phyloP scores from a whole-genome alignment of 2,797 vertebrate species.

The Pogonophryne albipinna region DNA sequence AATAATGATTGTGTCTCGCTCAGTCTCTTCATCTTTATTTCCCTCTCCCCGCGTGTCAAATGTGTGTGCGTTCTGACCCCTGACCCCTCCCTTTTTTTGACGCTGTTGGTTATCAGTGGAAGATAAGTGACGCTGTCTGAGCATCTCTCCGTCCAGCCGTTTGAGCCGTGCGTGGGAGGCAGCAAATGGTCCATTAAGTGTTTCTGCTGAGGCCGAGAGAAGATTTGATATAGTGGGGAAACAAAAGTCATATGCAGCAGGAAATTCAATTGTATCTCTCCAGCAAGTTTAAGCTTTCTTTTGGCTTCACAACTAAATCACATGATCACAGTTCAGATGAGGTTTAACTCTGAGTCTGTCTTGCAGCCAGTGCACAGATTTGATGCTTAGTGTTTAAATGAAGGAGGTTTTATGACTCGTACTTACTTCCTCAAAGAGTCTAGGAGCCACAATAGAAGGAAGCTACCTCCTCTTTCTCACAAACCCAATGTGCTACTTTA shows the following conservation, averaged over 20 bases:
- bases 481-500: constrained; percentile 53
- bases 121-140: constrained; percentile 62
- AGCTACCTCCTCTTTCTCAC: constrained; percentile 63
- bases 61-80: constrained; percentile 57
- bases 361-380: constrained; percentile 45
- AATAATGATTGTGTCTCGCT: constrained; percentile 54
- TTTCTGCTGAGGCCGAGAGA: constrained; percentile 84
- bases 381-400: constrained; percentile 55
- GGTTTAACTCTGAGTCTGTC: constrained; percentile 66
- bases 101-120: constrained; percentile 51
- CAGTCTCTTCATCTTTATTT: constrained; percentile 32
- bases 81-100: constrained; percentile 61
- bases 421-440: constrained; percentile 64
- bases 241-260: constrained; percentile 88
- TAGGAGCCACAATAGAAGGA: constrained; percentile 74
- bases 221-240: constrained; percentile 89
- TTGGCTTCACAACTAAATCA: constrained; percentile 81
- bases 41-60: constrained; percentile 2
- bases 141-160: constrained; percentile 60
- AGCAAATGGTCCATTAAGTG: constrained; percentile 87
- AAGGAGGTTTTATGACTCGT: constrained; percentile 65
- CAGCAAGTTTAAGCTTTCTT: constrained; percentile 81
- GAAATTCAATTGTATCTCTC: constrained; percentile 88
- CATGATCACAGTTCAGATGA: constrained; percentile 77
- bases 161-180: constrained; percentile 80